These are phyloP conservation scores for Athalia cordata DNA, from an alignment of 2,888 invertebrate species.

Conservation along the genomic window DNA sequence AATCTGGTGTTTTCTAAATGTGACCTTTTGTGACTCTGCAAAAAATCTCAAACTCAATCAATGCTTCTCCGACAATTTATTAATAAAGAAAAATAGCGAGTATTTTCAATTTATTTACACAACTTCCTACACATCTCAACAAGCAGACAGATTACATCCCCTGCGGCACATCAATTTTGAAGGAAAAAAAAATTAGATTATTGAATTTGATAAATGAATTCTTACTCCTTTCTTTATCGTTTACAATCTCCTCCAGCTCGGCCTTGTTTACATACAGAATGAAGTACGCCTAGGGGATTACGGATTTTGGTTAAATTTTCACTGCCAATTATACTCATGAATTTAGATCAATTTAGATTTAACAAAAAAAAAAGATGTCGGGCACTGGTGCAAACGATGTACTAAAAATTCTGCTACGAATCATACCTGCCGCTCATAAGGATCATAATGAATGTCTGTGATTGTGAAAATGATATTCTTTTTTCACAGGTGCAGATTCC, in stretches of 20 bases:
- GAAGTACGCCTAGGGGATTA: conserved; percentile 57
- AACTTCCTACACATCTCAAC: conserved; percentile 24
- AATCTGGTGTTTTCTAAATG: background rate
- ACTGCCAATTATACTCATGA: conserved; percentile 27
- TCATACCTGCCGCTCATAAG: background rate
- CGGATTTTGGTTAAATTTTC: conserved; percentile 49
- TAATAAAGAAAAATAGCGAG: conserved; percentile 24
- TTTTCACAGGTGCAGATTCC: too few species aligned
- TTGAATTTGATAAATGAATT: conserved; percentile 48
- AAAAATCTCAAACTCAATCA: conserved; percentile 30
- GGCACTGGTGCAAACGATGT: conserved; percentile 16
- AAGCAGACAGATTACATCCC: conserved; percentile 46
- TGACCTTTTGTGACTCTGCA: conserved; percentile 32
- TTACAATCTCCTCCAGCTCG: conserved; percentile 55
- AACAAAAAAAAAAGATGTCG: background rate
- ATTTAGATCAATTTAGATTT: background rate
- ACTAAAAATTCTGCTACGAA: background rate
- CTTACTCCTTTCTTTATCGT: conserved; percentile 58
- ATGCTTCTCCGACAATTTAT: background rate
- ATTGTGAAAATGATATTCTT: background rate
- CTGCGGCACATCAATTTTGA: conserved; percentile 39
- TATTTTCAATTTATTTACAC: background rate
- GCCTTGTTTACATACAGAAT: conserved; percentile 55
- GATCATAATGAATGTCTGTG: background rate
- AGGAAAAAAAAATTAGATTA: conserved; percentile 37